Conservation (phyloP, 1,140 invertebrate species). For the Elysia chlorotica region DNA sequence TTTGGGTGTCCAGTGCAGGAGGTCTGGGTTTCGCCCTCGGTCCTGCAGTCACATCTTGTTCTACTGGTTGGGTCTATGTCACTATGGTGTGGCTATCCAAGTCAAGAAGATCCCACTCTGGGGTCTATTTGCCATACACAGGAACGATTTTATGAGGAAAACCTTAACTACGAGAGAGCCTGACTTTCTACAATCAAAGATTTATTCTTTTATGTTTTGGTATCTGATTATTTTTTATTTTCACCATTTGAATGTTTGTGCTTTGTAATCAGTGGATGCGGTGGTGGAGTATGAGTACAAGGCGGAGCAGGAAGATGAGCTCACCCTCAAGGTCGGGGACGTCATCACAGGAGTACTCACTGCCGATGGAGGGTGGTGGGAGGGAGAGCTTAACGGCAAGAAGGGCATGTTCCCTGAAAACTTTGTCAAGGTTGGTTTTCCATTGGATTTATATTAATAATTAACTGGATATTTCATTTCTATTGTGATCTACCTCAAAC, state of each 20-base stretch:
- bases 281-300: conserved; percentile 61
- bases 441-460: background rate
- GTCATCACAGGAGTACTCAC: conserved; percentile 83
- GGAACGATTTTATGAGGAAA: background rate
- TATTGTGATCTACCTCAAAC: no score
- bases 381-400: conserved; percentile 62
- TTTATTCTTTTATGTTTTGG: no score
- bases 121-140: no score
- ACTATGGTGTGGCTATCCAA: no score
- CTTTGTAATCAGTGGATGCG: conserved; percentile 50
- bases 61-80: no score
- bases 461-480: no score
- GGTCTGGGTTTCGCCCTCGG: no score
- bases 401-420: conserved; percentile 65
- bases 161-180: background rate
- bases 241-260: conserved; percentile 4
- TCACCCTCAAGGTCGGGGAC: conserved; percentile 87
- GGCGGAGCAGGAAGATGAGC: conserved; percentile 72
- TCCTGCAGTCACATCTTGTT: no score
- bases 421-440: conserved; percentile 60
- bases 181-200: background rate
- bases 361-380: conserved; percentile 64
- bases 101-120: no score
- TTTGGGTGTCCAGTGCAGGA: no score
- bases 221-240: no score